These are phyloP conservation scores for Melanotaenia parkinsoni DNA, from an alignment of 2,797 vertebrate species.

Conservation along the genomic window DNA sequence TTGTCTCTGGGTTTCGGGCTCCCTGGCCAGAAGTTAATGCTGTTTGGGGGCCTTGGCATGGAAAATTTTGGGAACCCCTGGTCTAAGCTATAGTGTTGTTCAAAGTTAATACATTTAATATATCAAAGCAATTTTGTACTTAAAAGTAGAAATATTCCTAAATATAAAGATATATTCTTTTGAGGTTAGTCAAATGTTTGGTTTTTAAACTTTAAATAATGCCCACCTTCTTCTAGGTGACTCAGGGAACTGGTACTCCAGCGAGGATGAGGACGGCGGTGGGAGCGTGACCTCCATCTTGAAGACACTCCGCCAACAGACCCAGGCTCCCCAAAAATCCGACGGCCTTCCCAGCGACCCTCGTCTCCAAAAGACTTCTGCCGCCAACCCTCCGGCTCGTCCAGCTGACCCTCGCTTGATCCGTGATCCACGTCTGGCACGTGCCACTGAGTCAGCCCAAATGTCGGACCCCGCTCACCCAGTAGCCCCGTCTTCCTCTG, in stretches of 20 bases:
- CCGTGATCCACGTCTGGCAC: slow-evolving; percentile 85
- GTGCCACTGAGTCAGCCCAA: slow-evolving; percentile 69
- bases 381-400: slow-evolving; percentile 72
- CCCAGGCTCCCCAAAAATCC: slow-evolving; percentile 75
- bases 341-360: slow-evolving; percentile 81
- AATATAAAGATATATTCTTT: not conserved
- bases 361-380: slow-evolving; percentile 85
- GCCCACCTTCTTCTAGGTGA: slow-evolving; percentile 81
- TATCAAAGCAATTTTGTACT: not conserved
- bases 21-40: no score
- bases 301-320: slow-evolving; percentile 92
- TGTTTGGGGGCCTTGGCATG: no score
- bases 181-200: not conserved
- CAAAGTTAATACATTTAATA: not conserved
- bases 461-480: slow-evolving; percentile 55
- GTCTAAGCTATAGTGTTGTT: no score
- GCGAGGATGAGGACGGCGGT: slow-evolving; percentile 94
- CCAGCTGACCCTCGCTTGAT: slow-evolving; percentile 87
- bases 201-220: no score
- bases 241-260: slow-evolving; percentile 96
- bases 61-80: no score
- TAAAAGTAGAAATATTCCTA: no score
- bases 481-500: slow-evolving; percentile 40
- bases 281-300: slow-evolving; percentile 93
- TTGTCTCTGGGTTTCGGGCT: no score